Evolutionary conservation across 2,113 vertebrate genomes (phyloP).

Genomic region (Anoura caudifer): DNA sequence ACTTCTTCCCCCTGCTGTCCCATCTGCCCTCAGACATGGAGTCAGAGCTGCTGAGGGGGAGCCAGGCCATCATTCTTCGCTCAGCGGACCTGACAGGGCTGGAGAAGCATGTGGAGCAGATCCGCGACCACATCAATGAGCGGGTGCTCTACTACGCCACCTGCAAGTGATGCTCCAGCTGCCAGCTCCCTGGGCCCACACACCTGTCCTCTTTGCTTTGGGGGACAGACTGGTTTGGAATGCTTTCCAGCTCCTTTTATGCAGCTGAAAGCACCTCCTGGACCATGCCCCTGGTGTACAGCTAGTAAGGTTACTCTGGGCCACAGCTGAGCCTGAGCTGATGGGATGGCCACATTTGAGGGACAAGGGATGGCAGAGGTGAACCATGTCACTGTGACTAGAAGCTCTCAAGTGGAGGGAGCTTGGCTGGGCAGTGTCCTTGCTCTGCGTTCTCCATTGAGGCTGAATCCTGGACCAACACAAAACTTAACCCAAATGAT

Average conservation of each 20-base stretch:
- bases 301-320: neutral
- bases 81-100: slow-evolving; percentile 78
- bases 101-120: slow-evolving; percentile 78
- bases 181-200: rapidly evolving
- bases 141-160: slow-evolving; percentile 76
- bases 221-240: neutral
- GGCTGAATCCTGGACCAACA: neutral
- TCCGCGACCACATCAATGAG: slow-evolving; percentile 80
- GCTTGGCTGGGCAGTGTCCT: neutral
- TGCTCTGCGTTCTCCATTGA: neutral
- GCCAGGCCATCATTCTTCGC: slow-evolving; percentile 80
- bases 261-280: neutral
- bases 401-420: neutral
- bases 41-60: slow-evolving; percentile 80
- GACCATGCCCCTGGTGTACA: neutral
- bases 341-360: no score
- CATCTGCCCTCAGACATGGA: slow-evolving; percentile 81
- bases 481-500: neutral
- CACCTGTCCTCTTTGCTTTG: neutral
- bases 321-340: neutral
- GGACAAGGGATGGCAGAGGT: neutral
- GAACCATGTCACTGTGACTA: neutral
- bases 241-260: neutral
- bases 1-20: neutral
- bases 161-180: slow-evolving; percentile 74